Conservation (phyloP, 1,140 invertebrate species). For the Neotoxoptera formosana region DNA sequence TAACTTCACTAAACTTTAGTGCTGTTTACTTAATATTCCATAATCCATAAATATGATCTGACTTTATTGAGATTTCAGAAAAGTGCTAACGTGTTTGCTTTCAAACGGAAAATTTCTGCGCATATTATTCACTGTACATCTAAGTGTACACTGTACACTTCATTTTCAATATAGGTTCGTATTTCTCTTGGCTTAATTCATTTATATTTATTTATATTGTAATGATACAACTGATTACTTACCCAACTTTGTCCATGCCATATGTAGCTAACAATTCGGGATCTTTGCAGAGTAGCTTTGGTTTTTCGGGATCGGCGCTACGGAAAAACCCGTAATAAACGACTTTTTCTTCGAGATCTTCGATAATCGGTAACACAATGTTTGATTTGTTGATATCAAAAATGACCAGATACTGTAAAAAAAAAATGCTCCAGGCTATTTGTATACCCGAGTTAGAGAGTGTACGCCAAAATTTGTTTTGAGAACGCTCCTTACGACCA, state of each 20-base stretch:
- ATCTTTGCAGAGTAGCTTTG: conserved; percentile 55
- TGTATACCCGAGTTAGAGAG: neutral
- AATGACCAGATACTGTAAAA: conserved; percentile 61
- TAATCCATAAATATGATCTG: neutral
- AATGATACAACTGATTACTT: neutral
- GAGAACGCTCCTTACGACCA: neutral
- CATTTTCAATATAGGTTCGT: neutral
- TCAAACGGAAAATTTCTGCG: neutral
- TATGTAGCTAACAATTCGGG: conserved; percentile 31
- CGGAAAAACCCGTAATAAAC: conserved; percentile 61
- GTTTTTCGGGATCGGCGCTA: conserved; percentile 59
- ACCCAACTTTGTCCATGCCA: conserved; percentile 40
- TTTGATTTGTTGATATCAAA: conserved; percentile 61
- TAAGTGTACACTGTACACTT: neutral
- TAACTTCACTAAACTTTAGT: neutral
- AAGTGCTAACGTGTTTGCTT: neutral
- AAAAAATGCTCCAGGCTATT: neutral
- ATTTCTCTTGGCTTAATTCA: neutral
- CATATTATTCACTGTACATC: neutral
- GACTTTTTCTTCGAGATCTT: conserved; percentile 60
- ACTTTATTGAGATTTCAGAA: neutral
- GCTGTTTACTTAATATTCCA: neutral
- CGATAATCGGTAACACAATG: conserved; percentile 59
- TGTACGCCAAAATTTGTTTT: neutral
- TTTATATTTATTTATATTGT: neutral